Conservation (phyloP, 2,888 invertebrate genomes). For the Agrilus cyanescens region DNA sequence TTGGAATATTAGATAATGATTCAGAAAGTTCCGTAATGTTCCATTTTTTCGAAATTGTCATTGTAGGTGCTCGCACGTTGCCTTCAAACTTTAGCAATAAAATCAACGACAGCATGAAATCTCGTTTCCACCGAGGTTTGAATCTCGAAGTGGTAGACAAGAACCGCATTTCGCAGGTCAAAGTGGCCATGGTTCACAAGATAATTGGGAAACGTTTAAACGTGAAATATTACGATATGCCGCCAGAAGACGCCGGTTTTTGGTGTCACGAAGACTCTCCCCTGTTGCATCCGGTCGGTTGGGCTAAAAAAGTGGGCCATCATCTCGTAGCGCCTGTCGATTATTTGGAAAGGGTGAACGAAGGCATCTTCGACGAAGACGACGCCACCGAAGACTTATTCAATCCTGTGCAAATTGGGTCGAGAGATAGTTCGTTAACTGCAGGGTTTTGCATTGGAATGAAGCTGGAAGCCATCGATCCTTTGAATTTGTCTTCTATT, state of each 20-base stretch:
- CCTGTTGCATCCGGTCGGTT: constrained; percentile 91
- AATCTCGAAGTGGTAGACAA: constrained; percentile 93
- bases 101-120: constrained; percentile 72
- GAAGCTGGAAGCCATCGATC: constrained; percentile 97
- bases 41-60: too few species aligned
- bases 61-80: constrained; percentile 83
- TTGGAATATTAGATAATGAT: too few species aligned
- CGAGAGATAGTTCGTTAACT: constrained; percentile 16
- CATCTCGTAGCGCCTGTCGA: constrained; percentile 71
- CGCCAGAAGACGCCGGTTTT: constrained; percentile 73
- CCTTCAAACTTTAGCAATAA: constrained; percentile 87
- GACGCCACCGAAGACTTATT: constrained; percentile 78
- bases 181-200: constrained; percentile 78
- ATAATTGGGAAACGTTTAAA: constrained; percentile 87
- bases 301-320: constrained; percentile 82
- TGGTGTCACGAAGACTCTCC: constrained; percentile 97
- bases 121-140: constrained; percentile 71
- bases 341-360: constrained; percentile 63
- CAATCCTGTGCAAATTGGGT: constrained; percentile 41
- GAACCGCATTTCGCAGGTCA: constrained; percentile 82
- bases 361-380: constrained; percentile 56
- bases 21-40: too few species aligned
- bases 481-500: constrained; percentile 84
- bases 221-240: constrained; percentile 78
- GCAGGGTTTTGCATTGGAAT: constrained; percentile 68